Conservation (phyloP, 2,113 vertebrate species). For the Phrynosoma blainvillii region DNA sequence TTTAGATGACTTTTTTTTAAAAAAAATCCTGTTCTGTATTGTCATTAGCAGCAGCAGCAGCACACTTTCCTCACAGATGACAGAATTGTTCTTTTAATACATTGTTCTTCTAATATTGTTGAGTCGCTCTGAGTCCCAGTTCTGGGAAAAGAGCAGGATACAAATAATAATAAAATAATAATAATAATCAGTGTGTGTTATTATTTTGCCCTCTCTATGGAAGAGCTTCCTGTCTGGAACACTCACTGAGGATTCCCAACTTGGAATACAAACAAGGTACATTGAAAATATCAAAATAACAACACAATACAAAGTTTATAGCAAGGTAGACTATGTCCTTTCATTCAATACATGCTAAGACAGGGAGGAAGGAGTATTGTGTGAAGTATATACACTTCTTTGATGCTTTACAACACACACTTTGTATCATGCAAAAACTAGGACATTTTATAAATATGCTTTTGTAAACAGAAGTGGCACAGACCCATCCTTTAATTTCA, state of each 20-base stretch:
- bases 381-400: constrained; percentile 1
- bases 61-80: too few species aligned
- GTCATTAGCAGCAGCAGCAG: too few species aligned
- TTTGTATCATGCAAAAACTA: constrained; percentile 7
- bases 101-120: too few species aligned
- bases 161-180: too few species aligned
- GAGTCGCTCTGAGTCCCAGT: too few species aligned
- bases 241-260: not conserved
- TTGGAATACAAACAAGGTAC: not conserved
- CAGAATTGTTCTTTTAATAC: too few species aligned
- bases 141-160: too few species aligned
- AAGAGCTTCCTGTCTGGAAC: not conserved
- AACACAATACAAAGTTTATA: not conserved
- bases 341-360: not conserved
- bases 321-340: not conserved
- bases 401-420: not conserved
- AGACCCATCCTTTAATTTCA: not conserved
- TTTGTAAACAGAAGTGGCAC: constrained; percentile 44
- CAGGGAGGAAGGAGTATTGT: not conserved
- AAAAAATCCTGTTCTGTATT: not conserved
- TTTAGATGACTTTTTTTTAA: not conserved
- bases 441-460: not conserved
- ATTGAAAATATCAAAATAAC: not conserved
- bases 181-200: too few species aligned
- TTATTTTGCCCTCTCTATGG: not conserved